phyloP scores from a whole-genome alignment of 2,113 vertebrate genomes.

The Aegypius monachus region DNA sequence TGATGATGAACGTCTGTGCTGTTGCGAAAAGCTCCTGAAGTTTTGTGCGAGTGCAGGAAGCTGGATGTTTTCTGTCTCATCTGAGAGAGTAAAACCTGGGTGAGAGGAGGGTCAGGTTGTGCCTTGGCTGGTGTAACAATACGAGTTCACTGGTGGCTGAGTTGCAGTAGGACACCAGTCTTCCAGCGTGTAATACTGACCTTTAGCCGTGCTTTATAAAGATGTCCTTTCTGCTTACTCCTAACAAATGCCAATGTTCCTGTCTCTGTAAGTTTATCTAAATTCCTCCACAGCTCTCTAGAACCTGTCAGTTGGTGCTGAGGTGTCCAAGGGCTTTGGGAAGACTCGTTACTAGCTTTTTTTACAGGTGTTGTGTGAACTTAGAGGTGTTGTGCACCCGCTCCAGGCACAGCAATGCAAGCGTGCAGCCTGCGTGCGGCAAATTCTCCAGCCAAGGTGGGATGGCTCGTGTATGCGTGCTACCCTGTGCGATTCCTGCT shows the following conservation, averaged over 20 bases:
- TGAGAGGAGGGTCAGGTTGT: background rate
- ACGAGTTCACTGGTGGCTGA: fast-evolving
- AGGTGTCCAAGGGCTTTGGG: background rate
- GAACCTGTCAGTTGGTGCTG: background rate
- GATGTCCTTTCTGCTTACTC: background rate
- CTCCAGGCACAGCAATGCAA: background rate
- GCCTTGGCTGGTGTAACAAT: background rate
- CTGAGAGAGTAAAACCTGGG: background rate
- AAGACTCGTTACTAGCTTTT: fast-evolving
- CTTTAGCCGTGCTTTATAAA: fast-evolving
- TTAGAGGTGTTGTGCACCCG: background rate
- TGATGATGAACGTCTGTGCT: background rate
- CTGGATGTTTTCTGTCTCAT: fast-evolving
- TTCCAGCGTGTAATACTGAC: fast-evolving
- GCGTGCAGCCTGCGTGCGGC: fast-evolving
- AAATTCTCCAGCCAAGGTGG: background rate
- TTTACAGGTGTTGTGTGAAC: background rate
- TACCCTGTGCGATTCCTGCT: background rate
- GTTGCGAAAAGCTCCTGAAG: background rate
- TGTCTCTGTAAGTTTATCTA: background rate
- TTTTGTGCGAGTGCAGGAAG: background rate
- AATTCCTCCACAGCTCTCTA: too few species aligned
- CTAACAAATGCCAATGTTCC: fast-evolving
- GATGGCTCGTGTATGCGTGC: fast-evolving
- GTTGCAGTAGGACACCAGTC: background rate